phyloP scores from a whole-genome alignment of 1,140 invertebrate genomes.

The Leptopilina boulardi region DNA sequence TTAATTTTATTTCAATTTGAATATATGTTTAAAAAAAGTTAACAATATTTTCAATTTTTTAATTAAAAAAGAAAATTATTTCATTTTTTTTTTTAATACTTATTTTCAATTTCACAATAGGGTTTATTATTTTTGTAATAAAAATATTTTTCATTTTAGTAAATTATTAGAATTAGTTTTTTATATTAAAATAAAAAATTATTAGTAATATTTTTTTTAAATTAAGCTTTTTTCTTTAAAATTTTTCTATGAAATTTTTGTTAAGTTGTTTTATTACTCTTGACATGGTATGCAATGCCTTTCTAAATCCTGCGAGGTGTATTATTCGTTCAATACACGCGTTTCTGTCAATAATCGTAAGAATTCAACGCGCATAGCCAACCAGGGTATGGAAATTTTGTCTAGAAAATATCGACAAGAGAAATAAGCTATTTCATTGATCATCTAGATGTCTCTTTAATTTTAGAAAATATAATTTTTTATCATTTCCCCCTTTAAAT shows the following conservation, averaged over 20 bases:
- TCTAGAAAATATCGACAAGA: not conserved
- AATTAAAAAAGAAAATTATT: too few relatives aligned
- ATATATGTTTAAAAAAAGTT: too few relatives aligned
- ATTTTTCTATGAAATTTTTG: not conserved
- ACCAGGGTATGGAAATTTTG: conserved; percentile 19
- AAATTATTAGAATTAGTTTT: not conserved
- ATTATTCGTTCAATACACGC: conserved; percentile 13
- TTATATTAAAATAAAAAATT: too few relatives aligned
- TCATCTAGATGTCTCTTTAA: not conserved
- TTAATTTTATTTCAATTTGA: too few relatives aligned
- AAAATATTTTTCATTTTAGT: not conserved
- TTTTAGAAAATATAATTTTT: not conserved
- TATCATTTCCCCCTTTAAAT: not conserved
- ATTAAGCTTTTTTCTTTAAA: not conserved
- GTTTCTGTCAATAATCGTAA: conserved; percentile 26
- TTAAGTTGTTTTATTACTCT: not conserved
- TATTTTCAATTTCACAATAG: too few relatives aligned
- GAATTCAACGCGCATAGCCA: not conserved
- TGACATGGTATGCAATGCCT: not conserved
- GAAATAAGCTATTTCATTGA: not conserved
- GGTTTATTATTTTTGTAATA: too few relatives aligned
- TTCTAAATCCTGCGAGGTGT: not conserved
- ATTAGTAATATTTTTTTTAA: too few relatives aligned
- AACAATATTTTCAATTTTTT: too few relatives aligned
- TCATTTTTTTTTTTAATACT: too few relatives aligned